Conservation (phyloP, 1,140 invertebrate genomes). For the Thrips palmi region DNA sequence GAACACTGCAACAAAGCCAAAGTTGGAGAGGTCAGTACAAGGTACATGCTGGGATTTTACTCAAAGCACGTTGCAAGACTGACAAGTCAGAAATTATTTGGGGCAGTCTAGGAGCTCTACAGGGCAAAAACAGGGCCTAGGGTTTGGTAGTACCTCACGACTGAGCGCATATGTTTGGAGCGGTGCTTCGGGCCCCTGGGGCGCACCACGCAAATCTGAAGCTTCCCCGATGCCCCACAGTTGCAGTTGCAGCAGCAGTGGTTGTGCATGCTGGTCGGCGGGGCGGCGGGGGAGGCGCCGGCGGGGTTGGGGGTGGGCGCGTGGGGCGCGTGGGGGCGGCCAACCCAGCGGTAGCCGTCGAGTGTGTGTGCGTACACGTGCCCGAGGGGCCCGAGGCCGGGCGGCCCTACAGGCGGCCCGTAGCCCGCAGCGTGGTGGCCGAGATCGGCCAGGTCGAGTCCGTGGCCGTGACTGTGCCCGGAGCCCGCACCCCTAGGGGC, state of each 20-base stretch:
- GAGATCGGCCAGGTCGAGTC: too few relatives aligned
- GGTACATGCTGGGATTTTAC: conserved; percentile 1
- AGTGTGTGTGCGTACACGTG: conserved; percentile 17
- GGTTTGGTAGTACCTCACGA: conserved; percentile 31
- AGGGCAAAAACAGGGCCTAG: neutral
- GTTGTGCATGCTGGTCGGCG: conserved; percentile 23
- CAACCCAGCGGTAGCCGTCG: conserved; percentile 3
- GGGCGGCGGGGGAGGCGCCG: conserved; percentile 15
- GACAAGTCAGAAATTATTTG: conserved; percentile 1
- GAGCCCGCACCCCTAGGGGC: conserved; percentile 11
- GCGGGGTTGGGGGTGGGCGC: conserved; percentile 13
- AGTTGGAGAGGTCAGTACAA: conserved; percentile 11
- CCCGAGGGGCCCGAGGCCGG: conserved; percentile 21
- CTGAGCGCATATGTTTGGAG: conserved; percentile 34
- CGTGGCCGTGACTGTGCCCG: conserved; percentile 1
- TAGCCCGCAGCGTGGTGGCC: conserved; percentile 14
- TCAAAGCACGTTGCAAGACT: neutral
- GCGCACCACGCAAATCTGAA: conserved; percentile 29
- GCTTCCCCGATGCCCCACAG: conserved; percentile 21
- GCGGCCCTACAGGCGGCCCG: conserved; percentile 25
- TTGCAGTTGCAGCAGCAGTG: conserved; percentile 24
- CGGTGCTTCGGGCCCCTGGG: conserved; percentile 13
- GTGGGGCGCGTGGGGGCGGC: conserved; percentile 8
- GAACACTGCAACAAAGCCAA: conserved; percentile 45
- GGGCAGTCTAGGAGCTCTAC: too few relatives aligned